Conservation (phyloP, 1,140 invertebrate species). For the Berghia stephanieae region DNA sequence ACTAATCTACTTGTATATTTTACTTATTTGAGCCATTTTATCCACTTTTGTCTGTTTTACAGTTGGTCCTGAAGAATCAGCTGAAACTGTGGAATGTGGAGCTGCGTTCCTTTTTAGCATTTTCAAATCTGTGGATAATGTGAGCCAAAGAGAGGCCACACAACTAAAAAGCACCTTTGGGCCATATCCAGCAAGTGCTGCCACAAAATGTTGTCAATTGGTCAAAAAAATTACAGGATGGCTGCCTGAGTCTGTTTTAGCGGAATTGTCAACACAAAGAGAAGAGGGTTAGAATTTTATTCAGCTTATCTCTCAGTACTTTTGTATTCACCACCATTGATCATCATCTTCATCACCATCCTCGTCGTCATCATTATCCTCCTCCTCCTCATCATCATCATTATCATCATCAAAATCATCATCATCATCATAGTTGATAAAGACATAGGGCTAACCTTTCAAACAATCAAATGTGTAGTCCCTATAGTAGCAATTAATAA, state of each 20-base stretch:
- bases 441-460: no score
- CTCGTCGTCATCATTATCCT: no score
- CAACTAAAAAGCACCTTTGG: conserved; percentile 60
- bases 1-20: neutral
- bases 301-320: neutral
- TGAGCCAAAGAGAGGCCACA: conserved; percentile 66
- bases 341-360: no score
- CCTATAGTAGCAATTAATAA: no score
- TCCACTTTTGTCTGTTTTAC: conserved; percentile 33
- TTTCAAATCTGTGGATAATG: conserved; percentile 72
- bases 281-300: conserved; percentile 20
- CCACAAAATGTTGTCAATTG: conserved; percentile 56
- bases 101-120: conserved; percentile 72
- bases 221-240: conserved; percentile 56
- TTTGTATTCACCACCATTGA: no score
- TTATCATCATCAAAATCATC: no score
- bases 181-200: conserved; percentile 59
- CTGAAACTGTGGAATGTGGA: conserved; percentile 74
- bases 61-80: conserved; percentile 68
- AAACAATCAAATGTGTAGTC: no score
- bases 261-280: conserved; percentile 23
- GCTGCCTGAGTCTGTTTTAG: conserved; percentile 43
- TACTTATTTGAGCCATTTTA: neutral
- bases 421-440: no score
- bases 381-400: no score